phyloP scores from a whole-genome alignment of 2,113 vertebrate genomes.

The Corydoras maculifer region DNA sequence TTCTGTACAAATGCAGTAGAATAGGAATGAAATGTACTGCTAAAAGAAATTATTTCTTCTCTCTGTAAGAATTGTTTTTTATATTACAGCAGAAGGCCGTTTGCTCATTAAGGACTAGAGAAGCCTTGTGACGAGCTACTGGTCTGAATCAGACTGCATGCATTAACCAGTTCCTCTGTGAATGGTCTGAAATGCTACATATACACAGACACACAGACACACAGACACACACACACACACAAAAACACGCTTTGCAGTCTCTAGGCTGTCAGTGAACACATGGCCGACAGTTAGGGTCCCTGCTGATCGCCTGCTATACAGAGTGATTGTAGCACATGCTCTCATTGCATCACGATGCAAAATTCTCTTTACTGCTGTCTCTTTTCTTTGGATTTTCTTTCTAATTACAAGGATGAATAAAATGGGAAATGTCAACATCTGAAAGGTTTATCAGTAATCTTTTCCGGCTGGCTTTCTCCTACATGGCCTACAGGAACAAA shows the following conservation, averaged over 20 bases:
- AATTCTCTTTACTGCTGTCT: background rate
- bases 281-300: conserved; percentile 22
- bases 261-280: conserved; percentile 31
- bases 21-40: too few relatives aligned
- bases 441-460: background rate
- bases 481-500: conserved; percentile 29
- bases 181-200: background rate
- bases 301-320: conserved; percentile 11
- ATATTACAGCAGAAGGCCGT: conserved; percentile 47
- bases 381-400: conserved; percentile 8
- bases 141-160: conserved; percentile 48
- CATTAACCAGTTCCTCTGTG: conserved; percentile 33
- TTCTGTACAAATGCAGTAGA: too few relatives aligned
- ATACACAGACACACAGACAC: conserved; percentile 11
- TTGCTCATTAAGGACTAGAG: conserved; percentile 57
- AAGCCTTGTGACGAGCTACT: conserved; percentile 50
- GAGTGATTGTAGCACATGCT: conserved; percentile 10
- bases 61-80: conserved; percentile 32
- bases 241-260: conserved; percentile 17
- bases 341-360: conserved; percentile 21
- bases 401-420: conserved; percentile 5
- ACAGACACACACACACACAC: conserved; percentile 1
- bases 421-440: conserved; percentile 2
- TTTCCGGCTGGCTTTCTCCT: background rate
- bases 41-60: too few relatives aligned